A percentile compares a stretch with the other conserved stretches of the same genome.
phyloP scores from a whole-genome alignment of 2,113 vertebrate genomes.

The Epinephelus cyanopodus region DNA sequence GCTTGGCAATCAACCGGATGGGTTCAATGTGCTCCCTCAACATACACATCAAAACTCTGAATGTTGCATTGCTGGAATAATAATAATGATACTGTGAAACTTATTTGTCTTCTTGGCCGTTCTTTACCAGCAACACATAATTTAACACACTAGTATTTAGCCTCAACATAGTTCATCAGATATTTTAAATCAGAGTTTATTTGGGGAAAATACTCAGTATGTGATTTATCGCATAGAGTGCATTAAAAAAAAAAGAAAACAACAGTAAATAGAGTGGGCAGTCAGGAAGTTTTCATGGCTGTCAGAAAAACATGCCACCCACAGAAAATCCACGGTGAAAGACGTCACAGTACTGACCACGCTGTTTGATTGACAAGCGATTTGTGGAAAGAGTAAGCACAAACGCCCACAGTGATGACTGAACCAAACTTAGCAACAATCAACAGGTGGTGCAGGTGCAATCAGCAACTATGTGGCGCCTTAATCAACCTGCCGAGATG shows the following conservation, averaged over 20 bases:
- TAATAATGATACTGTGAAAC: neutral
- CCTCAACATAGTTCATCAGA: neutral
- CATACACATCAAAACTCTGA: neutral
- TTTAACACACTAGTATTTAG: neutral
- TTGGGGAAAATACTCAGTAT: neutral
- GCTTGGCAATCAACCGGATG: constrained; percentile 1
- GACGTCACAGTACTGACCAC: constrained; percentile 49
- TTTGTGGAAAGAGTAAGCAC: constrained; percentile 33
- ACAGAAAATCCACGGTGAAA: constrained; percentile 39
- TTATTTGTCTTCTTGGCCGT: neutral
- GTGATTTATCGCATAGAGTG: neutral
- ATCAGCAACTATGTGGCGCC: neutral
- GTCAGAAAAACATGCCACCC: constrained; percentile 30
- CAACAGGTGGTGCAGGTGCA: neutral
- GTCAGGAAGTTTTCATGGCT: constrained; percentile 33
- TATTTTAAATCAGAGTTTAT: neutral
- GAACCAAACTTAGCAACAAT: constrained; percentile 21
- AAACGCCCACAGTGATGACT: constrained; percentile 40
- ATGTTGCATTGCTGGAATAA: constrained; percentile 2
- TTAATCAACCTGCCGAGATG: neutral
- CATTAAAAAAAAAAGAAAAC: constrained; percentile 4
- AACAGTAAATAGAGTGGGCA: neutral
- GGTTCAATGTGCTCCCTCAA: neutral
- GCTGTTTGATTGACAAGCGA: constrained; percentile 36
- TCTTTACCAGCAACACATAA: constrained; percentile 9